Evolutionary conservation across 2,888 invertebrate species (phyloP), one percentile per base, ranked within the genome.

Genomic region (Danaus chrysippus): DNA sequence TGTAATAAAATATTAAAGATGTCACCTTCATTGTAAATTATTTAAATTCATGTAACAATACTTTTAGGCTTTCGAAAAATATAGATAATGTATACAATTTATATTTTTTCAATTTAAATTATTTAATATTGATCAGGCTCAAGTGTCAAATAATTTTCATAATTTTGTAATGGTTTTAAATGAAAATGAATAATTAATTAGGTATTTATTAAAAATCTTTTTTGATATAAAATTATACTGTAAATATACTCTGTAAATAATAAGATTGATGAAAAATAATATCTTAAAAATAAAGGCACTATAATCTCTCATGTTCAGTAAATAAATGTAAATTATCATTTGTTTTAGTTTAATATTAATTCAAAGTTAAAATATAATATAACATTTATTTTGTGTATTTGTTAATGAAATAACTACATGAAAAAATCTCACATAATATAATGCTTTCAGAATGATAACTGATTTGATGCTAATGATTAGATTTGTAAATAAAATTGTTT

Each of bases 181-280:
- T 34, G 8, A 34, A 34, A 34, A 34, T 3, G 8, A 2, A 34
- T 23, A 34, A 34, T 34, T 34, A 34, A 34, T 34, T 5, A 34
- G 23, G 10, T 17, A 11, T 49, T 49, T 49, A 17, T 10, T 17
- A 49, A 17, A 11, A 6, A 46, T 13, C n/a, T 5, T n/a, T n/a
- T 46, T 15, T 46, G 46, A n/a, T 46, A 9, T 11, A 17, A 10
- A 17, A 10, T 1, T 46, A 49, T 17, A 49, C 49, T 49, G 49
- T 49, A 49, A 49, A 49, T 49, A 49, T 17, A 49, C 17, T 49
- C 0, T 49, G 49, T 49, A 49, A 49, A 49, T 49, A 49, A 17
- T 49, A 49, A 49, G 11, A 10, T 49, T 49, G 17, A 17, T 10
- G 15, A 17, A 49, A 17, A 34, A 10, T 10, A 49, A 43, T 17